A percentile compares a stretch with the other conserved stretches of the same genome.
These are phyloP conservation scores for Drosophila pallidifrons DNA, from an alignment of 1,140 invertebrate genomes.

Conservation along the genomic window DNA sequence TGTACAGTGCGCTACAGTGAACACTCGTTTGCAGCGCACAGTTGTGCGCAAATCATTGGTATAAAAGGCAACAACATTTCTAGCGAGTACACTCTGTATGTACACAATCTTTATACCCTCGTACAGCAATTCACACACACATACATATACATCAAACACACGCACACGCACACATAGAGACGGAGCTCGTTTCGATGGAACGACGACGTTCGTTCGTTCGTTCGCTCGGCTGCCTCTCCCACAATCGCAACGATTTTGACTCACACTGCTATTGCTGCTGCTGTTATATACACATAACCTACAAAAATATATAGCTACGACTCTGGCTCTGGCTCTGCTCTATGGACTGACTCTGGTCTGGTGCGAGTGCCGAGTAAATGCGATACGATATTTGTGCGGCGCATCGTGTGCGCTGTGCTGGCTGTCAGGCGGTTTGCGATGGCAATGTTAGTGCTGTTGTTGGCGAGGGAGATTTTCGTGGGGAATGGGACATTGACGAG, in stretches of 20 bases:
- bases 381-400: constrained; percentile 77
- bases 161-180: constrained; percentile 28
- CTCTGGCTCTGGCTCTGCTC: constrained; percentile 41
- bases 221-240: constrained; percentile 70
- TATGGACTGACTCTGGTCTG: constrained; percentile 15
- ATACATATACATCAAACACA: constrained; percentile 31
- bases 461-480: constrained; percentile 34
- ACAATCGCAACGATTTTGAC: constrained; percentile 73
- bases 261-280: constrained; percentile 64
- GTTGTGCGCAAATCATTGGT: background rate
- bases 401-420: constrained; percentile 68
- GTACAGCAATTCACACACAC: constrained; percentile 20
- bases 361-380: constrained; percentile 62
- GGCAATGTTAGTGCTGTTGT: constrained; percentile 19
- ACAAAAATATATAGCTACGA: constrained; percentile 79
- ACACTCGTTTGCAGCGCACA: constrained; percentile 4
- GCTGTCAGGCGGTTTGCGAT: constrained; percentile 72
- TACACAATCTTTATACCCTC: constrained; percentile 49
- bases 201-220: constrained; percentile 36
- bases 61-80: background rate
- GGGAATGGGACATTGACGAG: constrained; percentile 2
- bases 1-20: constrained; percentile 67
- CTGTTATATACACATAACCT: constrained; percentile 84
- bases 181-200: constrained; percentile 60
- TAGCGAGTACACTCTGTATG: constrained; percentile 56